phyloP scores from a whole-genome alignment of 2,797 vertebrate species.

The Anguilla anguilla region DNA sequence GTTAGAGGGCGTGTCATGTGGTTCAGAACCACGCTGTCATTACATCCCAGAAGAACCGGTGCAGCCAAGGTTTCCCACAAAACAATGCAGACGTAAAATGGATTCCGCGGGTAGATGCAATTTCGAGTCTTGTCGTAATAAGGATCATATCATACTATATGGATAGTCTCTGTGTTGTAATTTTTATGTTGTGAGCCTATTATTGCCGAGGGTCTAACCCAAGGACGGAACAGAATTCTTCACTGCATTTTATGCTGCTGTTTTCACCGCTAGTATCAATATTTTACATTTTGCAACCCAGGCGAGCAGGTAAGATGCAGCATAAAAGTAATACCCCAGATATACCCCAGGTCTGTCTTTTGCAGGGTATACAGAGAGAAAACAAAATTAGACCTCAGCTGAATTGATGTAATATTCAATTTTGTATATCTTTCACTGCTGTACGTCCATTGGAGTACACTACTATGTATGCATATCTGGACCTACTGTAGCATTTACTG shows the following conservation, averaged over 20 bases:
- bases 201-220: constrained; percentile 38
- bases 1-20: not conserved
- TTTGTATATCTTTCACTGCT: not conserved
- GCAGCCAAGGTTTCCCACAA: not conserved
- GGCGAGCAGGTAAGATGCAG: constrained; percentile 47
- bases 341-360: constrained; percentile 37
- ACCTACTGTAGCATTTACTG: not conserved
- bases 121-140: not conserved
- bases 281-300: constrained; percentile 37
- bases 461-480: not conserved
- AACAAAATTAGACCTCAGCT: not conserved
- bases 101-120: not conserved
- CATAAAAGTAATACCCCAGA: constrained; percentile 83
- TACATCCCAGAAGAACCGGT: not conserved
- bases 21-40: not conserved
- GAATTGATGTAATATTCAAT: not conserved
- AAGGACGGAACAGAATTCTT: constrained; percentile 24
- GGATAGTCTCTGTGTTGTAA: constrained; percentile 44
- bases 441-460: not conserved
- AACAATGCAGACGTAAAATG: not conserved
- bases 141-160: constrained; percentile 42
- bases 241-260: constrained; percentile 21
- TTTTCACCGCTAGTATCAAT: constrained; percentile 38
- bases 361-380: not conserved
- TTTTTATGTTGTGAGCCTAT: constrained; percentile 36